Percentiles rank a stretch among this genome's conserved stretches.
Evolutionary conservation across 2,888 invertebrate species (phyloP).

Genomic region (Siphlonurus alternatus): DNA sequence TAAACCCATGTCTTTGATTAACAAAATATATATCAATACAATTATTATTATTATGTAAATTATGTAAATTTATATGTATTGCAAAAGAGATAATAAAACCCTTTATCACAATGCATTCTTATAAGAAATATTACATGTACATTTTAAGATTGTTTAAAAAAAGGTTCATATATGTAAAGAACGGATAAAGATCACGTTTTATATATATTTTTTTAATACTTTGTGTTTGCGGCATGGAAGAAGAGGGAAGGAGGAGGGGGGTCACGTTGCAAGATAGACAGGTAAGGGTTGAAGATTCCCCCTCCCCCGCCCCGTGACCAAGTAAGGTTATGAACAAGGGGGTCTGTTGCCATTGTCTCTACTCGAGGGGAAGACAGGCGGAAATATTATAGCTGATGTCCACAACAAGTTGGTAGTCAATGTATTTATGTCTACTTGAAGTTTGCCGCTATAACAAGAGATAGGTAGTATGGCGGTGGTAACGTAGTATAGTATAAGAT

Average conservation of each 20-base stretch:
- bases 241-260: too few relatives aligned
- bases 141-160: neutral
- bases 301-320: neutral
- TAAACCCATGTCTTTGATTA: too few relatives aligned
- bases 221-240: neutral
- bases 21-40: too few relatives aligned
- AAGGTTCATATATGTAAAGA: neutral
- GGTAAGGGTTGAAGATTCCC: neutral
- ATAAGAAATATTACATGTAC: neutral
- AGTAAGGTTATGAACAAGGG: too few relatives aligned
- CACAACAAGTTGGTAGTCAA: neutral
- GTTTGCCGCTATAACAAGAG: neutral
- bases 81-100: too few relatives aligned
- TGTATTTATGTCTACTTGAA: neutral
- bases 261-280: neutral
- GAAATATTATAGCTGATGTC: neutral
- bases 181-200: neutral
- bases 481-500: too few relatives aligned
- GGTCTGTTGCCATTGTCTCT: neutral
- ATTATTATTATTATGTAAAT: too few relatives aligned
- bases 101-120: too few relatives aligned
- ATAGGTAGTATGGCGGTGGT: too few relatives aligned
- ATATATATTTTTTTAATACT: neutral
- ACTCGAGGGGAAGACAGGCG: neutral
- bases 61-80: too few relatives aligned